phyloP scores from a whole-genome alignment of 2,113 vertebrate species.

The Pseudopipra pipra region DNA sequence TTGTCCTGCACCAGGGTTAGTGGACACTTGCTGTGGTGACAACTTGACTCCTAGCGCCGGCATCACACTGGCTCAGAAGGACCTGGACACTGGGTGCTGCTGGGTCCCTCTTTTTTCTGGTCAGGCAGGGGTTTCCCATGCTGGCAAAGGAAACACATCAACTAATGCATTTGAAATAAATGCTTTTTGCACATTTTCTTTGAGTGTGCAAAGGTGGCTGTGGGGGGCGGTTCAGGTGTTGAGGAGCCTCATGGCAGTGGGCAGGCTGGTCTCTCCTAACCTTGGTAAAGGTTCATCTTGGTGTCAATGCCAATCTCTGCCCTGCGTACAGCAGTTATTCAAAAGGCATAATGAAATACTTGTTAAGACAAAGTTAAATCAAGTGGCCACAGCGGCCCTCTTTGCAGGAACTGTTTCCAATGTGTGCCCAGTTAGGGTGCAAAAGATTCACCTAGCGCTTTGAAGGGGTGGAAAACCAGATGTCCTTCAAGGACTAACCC shows the following conservation, averaged over 20 bases:
- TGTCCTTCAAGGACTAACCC: background rate
- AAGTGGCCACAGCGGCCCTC: background rate
- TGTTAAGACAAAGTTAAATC: background rate
- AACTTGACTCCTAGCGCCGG: background rate
- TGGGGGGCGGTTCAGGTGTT: accelerated
- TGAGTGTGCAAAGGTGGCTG: background rate
- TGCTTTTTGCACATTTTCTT: background rate
- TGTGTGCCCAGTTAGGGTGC: accelerated
- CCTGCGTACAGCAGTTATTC: background rate
- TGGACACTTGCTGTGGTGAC: background rate
- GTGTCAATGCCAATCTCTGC: background rate
- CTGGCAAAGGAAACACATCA: background rate
- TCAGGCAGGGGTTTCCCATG: background rate
- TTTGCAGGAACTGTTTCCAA: background rate
- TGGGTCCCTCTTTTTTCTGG: background rate
- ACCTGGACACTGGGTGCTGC: background rate
- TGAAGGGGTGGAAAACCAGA: background rate
- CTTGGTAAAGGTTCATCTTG: background rate
- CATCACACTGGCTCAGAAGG: background rate
- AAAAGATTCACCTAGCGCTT: background rate
- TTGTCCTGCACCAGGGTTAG: background rate
- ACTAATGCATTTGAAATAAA: background rate
- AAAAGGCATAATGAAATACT: background rate
- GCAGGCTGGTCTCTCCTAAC: background rate
- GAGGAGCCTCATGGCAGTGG: background rate